phyloP scores from a whole-genome alignment of 2,113 vertebrate species.

The Oostethus manadensis region DNA sequence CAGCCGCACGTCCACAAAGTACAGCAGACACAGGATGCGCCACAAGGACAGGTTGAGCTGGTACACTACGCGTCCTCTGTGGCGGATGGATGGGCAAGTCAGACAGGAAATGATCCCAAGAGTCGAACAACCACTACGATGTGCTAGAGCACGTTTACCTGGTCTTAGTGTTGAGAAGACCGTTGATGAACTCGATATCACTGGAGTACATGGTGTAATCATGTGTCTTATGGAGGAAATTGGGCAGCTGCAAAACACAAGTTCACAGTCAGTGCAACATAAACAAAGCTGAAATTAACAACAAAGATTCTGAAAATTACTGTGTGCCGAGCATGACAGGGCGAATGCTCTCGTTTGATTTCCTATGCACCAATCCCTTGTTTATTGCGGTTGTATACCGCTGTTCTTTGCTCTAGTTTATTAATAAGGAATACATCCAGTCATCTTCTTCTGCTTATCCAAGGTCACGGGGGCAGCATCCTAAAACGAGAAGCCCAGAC shows the following conservation, averaged over 20 bases:
- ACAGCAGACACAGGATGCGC: constrained; percentile 74
- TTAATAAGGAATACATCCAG: no score
- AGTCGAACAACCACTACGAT: no score
- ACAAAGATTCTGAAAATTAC: neutral
- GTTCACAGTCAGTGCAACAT: neutral
- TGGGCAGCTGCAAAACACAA: constrained; percentile 73
- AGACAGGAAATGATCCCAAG: neutral
- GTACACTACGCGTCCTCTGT: constrained; percentile 71
- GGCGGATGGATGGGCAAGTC: neutral
- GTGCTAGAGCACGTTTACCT: constrained; percentile 61
- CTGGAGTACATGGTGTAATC: constrained; percentile 79
- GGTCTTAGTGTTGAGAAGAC: constrained; percentile 73
- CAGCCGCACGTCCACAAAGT: constrained; percentile 74
- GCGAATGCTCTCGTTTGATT: no score
- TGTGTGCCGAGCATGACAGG: no score
- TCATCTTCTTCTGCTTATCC: no score
- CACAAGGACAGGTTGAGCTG: constrained; percentile 71
- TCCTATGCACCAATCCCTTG: no score
- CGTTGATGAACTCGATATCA: constrained; percentile 83
- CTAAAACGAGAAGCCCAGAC: no score
- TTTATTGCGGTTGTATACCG: no score
- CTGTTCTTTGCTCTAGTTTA: no score
- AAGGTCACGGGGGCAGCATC: no score
- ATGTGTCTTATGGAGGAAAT: constrained; percentile 75
- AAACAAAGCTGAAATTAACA: neutral